Evolutionary conservation across 2,797 vertebrate species (phyloP), one percentile per base, ranked within the genome.

Genomic region (Notolabrus celidotus): DNA sequence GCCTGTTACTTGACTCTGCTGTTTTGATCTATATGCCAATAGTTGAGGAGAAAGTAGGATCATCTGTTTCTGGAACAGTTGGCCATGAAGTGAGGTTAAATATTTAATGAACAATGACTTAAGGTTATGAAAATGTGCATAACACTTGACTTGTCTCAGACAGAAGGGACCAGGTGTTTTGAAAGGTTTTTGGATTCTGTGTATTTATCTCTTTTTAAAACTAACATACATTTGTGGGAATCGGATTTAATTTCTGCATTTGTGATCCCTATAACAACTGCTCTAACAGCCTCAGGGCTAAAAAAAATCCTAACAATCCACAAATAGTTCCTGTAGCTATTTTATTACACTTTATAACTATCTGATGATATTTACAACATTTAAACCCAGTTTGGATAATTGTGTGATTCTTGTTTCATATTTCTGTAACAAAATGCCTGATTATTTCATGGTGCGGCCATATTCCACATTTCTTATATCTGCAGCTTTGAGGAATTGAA

Each of bases 21-120:
- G 77, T 85, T 88, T 72, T 73, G 70, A 77, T 71, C 67, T 39
- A 65, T 43, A 22, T 67, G 68, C 73, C 79, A 64, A 62, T 67
- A 77, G 41, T 64, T 68, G 51, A 70, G 72, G 20, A 10, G 43
- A 34, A 61, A 66, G 16, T 31, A 31, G 12, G 29, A 71, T 52
- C 15, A 46, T 73, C 3, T 34, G 9, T 62, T 71, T 70, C 43
- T 64, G 43, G 52, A 72, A 60, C 67, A 81, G 57, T 17, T 77
- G 60, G 46, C 16, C 22, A 36, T 66, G 33, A 57, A 6, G 2
- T 47, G 3, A 42, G 23, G 34, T 54, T 78, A 49, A 68, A 83
- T 53, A 71, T 76, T 62, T 7, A 8, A 78, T 55, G 52, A 53
- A 11, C 22, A 46, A 29, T 65, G 9, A 71, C 45, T 67, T 73